Conservation (phyloP, 2,113 vertebrate species). For the Stigmatopora argus region DNA sequence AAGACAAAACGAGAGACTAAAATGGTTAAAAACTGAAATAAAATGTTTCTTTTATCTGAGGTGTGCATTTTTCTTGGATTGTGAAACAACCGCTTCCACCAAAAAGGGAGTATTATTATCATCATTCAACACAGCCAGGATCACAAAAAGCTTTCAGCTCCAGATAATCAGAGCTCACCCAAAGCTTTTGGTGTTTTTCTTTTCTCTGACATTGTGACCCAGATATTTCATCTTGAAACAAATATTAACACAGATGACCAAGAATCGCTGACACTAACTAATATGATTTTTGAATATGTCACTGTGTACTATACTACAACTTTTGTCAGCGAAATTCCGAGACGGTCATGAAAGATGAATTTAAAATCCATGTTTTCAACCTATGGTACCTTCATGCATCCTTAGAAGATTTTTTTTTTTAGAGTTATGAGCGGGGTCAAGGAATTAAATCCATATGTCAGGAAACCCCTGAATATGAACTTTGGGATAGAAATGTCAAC, state of each 20-base stretch:
- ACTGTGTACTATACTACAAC: background rate
- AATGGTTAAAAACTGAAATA: background rate
- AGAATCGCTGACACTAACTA: background rate
- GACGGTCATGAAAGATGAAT: background rate
- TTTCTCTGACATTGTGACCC: background rate
- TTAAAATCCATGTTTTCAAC: background rate
- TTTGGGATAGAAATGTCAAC: background rate
- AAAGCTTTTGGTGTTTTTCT: background rate
- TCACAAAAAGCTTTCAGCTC: slow-evolving; percentile 25
- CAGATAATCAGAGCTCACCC: slow-evolving; percentile 27
- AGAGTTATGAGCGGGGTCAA: background rate
- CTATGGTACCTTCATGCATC: background rate
- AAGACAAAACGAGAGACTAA: slow-evolving; percentile 1
- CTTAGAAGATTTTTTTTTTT: background rate
- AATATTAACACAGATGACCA: background rate
- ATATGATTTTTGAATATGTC: background rate
- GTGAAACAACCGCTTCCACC: slow-evolving; percentile 5
- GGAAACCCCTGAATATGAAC: background rate
- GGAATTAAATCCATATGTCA: background rate
- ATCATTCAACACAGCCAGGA: slow-evolving; percentile 12
- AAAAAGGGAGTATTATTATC: slow-evolving; percentile 19
- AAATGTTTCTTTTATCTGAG: background rate
- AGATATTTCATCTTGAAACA: slow-evolving; percentile 1
- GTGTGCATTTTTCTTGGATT: slow-evolving; percentile 2
- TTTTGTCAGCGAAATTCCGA: background rate